Evolutionary conservation across 2,797 vertebrate genomes (phyloP), one percentile per base, ranked within the genome.

Genomic region (Sebastes taczanowskii): DNA sequence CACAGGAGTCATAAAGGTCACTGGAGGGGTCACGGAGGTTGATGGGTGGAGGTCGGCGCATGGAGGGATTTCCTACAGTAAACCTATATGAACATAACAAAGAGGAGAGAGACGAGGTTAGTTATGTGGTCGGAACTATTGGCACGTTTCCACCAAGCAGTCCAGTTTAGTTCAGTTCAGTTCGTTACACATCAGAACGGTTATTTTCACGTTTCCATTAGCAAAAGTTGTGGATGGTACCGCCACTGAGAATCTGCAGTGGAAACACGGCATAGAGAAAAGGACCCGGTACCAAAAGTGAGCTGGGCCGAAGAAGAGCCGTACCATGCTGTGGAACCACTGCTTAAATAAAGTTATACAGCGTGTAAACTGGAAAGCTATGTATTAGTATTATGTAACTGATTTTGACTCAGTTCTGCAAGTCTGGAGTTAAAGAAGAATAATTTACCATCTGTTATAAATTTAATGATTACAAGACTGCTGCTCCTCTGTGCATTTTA

Each of bases 1-100:
- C 98, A 8, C 98, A 99, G 30, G 98, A 99, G 96, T 99, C 98
- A 34, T 97, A 99, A 46, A 99, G 97, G 94, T 99, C 99, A 60
- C 98, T 99, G 91, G 98, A 98, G 74, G 98, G 81, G 88, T 97
- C 97, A 59, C 97, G 95, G 0, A 97, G 96, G 84, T 97, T 97
- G 86, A 99, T 95, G 0, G 98, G 98, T 0, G 99, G 99, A 5
- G 99, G 98, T 34, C 98, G 96, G 77, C 99, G 95, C 97, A 99
- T 99, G 85, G 97, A 97, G 77, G 98, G 98, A 88, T 98, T 99
- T 29, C 99, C 99, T 88, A 98, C 97, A 0, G 97, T 97, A 80
- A 98, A 99, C 91, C 94, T 95, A 84, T 4, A 20, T 1, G 65
- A 32, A 67, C 59, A 82, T 7, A 78, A 77, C 10, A 75, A 7